Base-by-base conservation (phyloP, 2,888 invertebrate species). In the Drosophila austrosaltans region DNA sequence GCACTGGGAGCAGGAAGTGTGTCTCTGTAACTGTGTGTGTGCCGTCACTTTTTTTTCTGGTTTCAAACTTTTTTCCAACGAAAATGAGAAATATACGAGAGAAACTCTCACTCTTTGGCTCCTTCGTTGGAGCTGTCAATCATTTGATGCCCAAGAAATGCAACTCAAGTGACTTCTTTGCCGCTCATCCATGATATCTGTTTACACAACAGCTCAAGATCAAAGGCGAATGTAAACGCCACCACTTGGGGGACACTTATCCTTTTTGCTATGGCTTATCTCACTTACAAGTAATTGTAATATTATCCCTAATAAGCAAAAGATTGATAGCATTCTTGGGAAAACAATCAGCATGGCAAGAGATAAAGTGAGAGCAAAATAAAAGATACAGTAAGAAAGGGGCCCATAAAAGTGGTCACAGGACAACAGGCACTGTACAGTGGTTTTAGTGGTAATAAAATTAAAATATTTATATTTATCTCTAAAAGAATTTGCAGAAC, bases 261-360 rank as follows among this genome's bases (percentile, higher is more conserved):
- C 62, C 32, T 53, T 53, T 53, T 30, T 30, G 3, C 20, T 22
- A 22, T 53, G 75, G 74, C 89, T 85, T 86, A 86, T 86, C 85
- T 77, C 89, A 77, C 86, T 82, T 82, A 81, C 82, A 87, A 79
- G 87, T 85, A 89, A 87, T 87, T 89, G 86, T 87, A 87, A 87
- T 87, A 87, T 87, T 87, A 87, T 89, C 81, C 86, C 85, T 81
- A 87, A 87, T 89, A 89, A 89, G 86, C 85, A 76, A 77, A 79
- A 87, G 86, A 87, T 89, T 87, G 86, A 87, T 87, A 87, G 81
- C 87, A 85, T 85, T 87, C 82, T 71, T 53, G 74, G 77, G 84
- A 85, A 85, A 86, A 73, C 72, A 74, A 72, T 72, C 70, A 75
- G 69, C 63, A 53, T 10, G 44, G 48, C 69, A 64, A 22, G 22